Conservation (phyloP, 2,113 vertebrate genomes). For the Podarcis muralis region DNA sequence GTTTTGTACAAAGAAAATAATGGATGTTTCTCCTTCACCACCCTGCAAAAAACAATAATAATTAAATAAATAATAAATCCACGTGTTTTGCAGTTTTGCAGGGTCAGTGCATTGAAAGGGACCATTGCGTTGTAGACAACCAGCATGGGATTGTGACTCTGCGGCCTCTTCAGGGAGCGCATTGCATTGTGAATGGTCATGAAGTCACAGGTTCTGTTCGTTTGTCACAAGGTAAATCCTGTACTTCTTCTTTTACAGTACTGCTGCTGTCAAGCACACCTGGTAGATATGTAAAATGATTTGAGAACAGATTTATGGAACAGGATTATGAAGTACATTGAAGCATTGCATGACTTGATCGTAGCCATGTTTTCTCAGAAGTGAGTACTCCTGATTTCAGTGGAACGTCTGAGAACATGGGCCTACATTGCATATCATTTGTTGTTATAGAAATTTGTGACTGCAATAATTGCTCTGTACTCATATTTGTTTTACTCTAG, state of each 20-base stretch:
- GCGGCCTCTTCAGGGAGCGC: constrained; percentile 76
- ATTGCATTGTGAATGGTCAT: constrained; percentile 86
- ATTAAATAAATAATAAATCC: neutral
- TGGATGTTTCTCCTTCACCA: neutral
- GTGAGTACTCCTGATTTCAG: neutral
- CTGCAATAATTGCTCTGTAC: neutral
- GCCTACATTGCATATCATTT: neutral
- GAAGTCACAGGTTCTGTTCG: constrained; percentile 85
- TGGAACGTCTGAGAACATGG: neutral
- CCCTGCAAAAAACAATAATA: neutral
- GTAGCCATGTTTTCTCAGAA: neutral
- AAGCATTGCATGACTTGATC: neutral
- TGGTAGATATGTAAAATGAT: neutral
- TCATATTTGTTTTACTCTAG: neutral
- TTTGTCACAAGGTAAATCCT: constrained; percentile 88
- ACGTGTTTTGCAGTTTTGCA: constrained; percentile 79
- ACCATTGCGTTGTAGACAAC: constrained; percentile 89
- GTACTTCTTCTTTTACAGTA: fast-evolving
- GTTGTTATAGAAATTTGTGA: neutral
- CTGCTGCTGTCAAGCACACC: neutral
- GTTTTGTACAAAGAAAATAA: neutral
- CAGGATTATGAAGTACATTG: neutral
- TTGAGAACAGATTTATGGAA: neutral
- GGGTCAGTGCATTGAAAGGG: constrained; percentile 79
- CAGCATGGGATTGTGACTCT: constrained; percentile 85